Evolutionary conservation across 92 coral and sea anemone species (phyloP), one percentile per base, ranked within the genome.

Genomic region (Paramuricea clavata): DNA sequence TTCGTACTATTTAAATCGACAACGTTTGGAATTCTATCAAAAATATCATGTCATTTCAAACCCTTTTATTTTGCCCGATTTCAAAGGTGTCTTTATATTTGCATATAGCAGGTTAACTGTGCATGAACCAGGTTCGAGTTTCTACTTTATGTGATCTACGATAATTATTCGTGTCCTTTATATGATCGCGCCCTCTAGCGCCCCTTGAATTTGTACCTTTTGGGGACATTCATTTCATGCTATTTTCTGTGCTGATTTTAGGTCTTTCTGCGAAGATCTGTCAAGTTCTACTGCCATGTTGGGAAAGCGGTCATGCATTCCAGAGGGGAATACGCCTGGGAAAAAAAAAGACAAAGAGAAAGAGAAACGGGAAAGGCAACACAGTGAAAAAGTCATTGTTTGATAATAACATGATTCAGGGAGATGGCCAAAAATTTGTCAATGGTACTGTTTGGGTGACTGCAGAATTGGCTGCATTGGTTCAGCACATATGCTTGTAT

Each of bases 401-500:
- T 17, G 4, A 52, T 2, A 13, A 21, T 52, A 13, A 13, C 3
- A 73, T 41, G 44, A 82, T 25, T 50, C 36, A 79, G 2, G 33
- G 26, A 19, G 16, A 21, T 27, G 35, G 17, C 28, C 5, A 8
- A 4, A 17, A 26, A 25, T 56, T 5, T 8, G 13, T 49, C 25
- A 44, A 54, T 41, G 56, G 62, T 49, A 31, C 10, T 23, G 64
- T 59, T 16, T 89, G 89, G 85, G 64, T 31, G 16, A 19, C 43
- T 17, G 65, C 73, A 34, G 89, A 89, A 85, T 30, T 22, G 6
- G 33, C 61, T 21, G 86, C 85, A 22, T 47, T 76, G 41, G 92
- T 84, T 27, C 90, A 89, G 43, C 85, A 89, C 42, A 72, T 89
- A 0, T 78, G 85, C 81, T 59, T 89, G 15, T 84, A 85, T 36